phyloP scores from a whole-genome alignment of 2,888 invertebrate species.

The Thelaira solivaga region DNA sequence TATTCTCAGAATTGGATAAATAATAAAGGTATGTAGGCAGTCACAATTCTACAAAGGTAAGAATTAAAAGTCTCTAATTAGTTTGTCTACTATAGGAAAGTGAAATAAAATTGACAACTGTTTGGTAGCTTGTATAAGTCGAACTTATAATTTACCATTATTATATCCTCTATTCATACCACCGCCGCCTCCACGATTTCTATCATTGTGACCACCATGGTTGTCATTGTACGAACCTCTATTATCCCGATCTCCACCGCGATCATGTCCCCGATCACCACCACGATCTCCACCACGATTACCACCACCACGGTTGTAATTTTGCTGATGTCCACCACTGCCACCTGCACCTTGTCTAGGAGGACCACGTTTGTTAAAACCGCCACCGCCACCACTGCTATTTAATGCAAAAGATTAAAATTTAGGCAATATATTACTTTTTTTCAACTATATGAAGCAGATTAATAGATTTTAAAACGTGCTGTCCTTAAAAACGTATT shows the following conservation, averaged over 20 bases:
- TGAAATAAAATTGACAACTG: neutral
- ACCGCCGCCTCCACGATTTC: conserved; percentile 77
- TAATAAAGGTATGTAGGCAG: neutral
- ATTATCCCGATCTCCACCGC: conserved; percentile 71
- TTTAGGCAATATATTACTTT: too few species aligned
- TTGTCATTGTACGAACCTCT: conserved; percentile 78
- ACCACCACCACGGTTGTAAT: conserved; percentile 69
- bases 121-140: conserved; percentile 38
- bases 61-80: neutral
- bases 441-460: too few species aligned
- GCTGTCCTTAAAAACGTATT: too few species aligned
- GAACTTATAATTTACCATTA: conserved; percentile 74
- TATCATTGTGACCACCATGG: conserved; percentile 77
- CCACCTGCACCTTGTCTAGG: conserved; percentile 78
- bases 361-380: conserved; percentile 76
- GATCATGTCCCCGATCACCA: conserved; percentile 63
- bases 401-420: neutral
- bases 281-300: conserved; percentile 70
- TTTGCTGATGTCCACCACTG: conserved; percentile 67
- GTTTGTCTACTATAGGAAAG: conserved; percentile 4
- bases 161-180: conserved; percentile 79
- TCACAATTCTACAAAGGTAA: neutral
- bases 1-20: neutral
- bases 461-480: too few species aligned
- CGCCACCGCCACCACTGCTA: conserved; percentile 73